These are phyloP conservation scores for Dasypus novemcinctus DNA, from an alignment of 2,113 vertebrate genomes.

Conservation along the genomic window DNA sequence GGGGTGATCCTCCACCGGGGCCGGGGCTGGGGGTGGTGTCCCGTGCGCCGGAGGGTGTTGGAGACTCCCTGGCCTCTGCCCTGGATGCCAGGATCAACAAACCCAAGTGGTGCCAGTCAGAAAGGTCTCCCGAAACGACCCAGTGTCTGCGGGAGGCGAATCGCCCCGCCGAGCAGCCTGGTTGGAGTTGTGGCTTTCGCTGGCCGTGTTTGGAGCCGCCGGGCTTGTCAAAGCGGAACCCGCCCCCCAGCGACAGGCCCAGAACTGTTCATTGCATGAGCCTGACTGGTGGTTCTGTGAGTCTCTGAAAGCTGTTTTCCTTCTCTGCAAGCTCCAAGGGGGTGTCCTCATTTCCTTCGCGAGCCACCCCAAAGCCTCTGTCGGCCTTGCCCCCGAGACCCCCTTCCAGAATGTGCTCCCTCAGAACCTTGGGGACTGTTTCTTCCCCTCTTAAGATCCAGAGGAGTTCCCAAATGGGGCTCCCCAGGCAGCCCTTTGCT, in stretches of 20 bases:
- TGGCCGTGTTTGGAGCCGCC: background rate
- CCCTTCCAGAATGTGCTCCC: background rate
- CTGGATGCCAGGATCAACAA: background rate
- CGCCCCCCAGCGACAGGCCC: background rate
- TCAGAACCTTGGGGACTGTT: background rate
- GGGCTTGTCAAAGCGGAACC: background rate
- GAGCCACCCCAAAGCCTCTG: background rate
- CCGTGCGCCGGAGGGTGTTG: rapidly evolving
- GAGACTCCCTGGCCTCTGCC: background rate
- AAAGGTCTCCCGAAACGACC: too few species aligned
- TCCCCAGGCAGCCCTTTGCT: background rate
- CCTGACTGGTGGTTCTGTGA: too few species aligned
- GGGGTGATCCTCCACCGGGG: too few species aligned
- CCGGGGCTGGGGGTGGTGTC: too few species aligned
- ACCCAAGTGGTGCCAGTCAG: background rate
- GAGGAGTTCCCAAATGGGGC: background rate
- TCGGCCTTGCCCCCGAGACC: background rate
- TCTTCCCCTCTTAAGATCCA: background rate
- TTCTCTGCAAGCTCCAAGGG: too few species aligned
- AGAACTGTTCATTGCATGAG: background rate
- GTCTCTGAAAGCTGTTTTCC: background rate
- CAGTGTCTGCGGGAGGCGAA: background rate
- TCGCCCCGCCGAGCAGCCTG: background rate
- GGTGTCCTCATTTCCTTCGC: background rate
- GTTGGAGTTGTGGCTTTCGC: background rate